Percentiles rank a stretch among this genome's conserved stretches.
These are phyloP conservation scores for Cantharis nigra DNA, from an alignment of 2,888 invertebrate species.

Conservation along the genomic window DNA sequence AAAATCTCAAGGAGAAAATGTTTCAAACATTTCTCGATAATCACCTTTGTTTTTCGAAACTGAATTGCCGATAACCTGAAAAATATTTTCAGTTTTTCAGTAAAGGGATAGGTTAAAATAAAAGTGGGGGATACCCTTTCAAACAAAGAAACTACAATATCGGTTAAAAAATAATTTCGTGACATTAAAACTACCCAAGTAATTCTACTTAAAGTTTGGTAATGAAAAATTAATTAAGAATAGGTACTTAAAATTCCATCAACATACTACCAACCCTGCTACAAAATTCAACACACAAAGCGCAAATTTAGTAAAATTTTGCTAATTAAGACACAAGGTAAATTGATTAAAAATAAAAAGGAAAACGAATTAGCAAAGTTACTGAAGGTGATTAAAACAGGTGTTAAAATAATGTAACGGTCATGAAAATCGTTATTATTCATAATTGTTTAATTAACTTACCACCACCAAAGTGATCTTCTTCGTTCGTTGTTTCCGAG, in stretches of 20 bases:
- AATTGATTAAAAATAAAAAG: conserved; percentile 22
- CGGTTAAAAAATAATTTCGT: not conserved
- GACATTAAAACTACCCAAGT: not conserved
- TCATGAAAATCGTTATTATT: conserved; percentile 25
- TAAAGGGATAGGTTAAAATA: not conserved
- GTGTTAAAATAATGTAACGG: conserved; percentile 27
- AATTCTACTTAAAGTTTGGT: not conserved
- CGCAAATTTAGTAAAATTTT: conserved; percentile 36
- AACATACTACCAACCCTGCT: conserved; percentile 44
- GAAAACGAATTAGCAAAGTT: conserved; percentile 10
- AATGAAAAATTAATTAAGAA: not conserved
- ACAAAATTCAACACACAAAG: conserved; percentile 24
- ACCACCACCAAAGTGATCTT: conserved; percentile 71
- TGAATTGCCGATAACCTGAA: not conserved
- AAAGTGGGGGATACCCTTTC: not conserved
- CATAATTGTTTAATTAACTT: conserved; percentile 46
- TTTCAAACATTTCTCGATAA: not conserved
- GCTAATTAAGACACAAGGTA: conserved; percentile 37
- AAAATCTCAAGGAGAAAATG: not conserved
- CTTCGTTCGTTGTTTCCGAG: conserved; percentile 66
- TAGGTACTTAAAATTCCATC: not conserved
- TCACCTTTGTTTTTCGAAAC: not conserved
- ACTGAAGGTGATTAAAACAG: conserved; percentile 27
- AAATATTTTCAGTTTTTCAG: not conserved
- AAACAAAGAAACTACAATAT: not conserved